Evolutionary conservation across 2,888 invertebrate genomes (phyloP), one percentile per base, ranked within the genome.

Genomic region (Ormyrus pomaceus): DNA sequence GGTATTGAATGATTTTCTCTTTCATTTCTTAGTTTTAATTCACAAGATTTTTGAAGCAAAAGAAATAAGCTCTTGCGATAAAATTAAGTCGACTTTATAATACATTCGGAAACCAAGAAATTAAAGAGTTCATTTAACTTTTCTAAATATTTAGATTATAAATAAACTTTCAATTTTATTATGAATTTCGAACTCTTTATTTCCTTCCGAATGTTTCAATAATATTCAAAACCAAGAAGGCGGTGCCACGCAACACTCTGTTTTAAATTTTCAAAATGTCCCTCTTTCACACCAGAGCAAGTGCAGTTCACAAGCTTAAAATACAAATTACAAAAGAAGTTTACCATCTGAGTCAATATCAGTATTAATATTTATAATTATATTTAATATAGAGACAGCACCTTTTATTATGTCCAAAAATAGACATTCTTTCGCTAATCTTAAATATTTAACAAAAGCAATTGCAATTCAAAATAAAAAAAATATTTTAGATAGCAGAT

Each of bases 211-310:
- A 34, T 34, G 34, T 34, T 34, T 34, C 34, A 34, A 34, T 34
- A 34, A 34, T 2, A 34, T 34, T 34, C 71, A 64, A 73, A 69
- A 48, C 58, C 65, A 64, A 74, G 53, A 82, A 70, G 71, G 80
- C 83, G 76, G 82, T 79, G 75, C 71, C 84, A 76, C 83, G 80
- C 84, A 84, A 82, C 84, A 83, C 83, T 83, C 82, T 81, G 82
- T 65, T 55, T 56, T 73, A 48, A 51, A 51, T 70, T 58, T 48
- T 55, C 6, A 34, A 34, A 34, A 34, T 34, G 4, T 59, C 13
- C 7, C 2, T 48, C 61, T 5, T 56, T 50, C 19, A 70, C 7
- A 13, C 51, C 8, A 70, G 34, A 64, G 48, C 55, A 45, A 70
- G 50, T 77, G 13, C 51, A 69, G 62, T 51, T 45, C 51, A 64